These are phyloP conservation scores for Australoheros facetus DNA, from an alignment of 2,797 vertebrate species.

Conservation along the genomic window DNA sequence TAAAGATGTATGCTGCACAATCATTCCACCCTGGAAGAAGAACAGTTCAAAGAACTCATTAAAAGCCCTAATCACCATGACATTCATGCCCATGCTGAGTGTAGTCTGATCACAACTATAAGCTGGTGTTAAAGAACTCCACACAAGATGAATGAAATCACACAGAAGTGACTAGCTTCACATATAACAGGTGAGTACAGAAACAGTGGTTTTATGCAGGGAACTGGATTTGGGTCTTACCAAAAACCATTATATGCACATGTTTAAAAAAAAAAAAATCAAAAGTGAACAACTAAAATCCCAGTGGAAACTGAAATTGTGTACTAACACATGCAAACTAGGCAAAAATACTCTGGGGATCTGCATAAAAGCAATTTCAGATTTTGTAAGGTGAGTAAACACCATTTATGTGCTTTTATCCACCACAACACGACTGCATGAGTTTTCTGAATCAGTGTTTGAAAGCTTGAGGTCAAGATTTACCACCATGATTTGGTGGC, in stretches of 20 bases:
- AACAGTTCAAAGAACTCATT: neutral
- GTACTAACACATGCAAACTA: conserved; percentile 27
- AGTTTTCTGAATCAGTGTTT: neutral
- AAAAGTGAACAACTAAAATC: neutral
- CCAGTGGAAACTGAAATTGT: conserved; percentile 7
- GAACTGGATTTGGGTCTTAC: neutral
- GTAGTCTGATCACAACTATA: neutral
- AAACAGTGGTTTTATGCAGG: neutral
- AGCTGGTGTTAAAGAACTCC: conserved; percentile 9
- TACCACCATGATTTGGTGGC: neutral
- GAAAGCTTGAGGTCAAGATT: conserved; percentile 10
- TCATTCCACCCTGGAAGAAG: neutral
- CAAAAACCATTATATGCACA: neutral
- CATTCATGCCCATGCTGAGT: neutral
- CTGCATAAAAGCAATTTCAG: conserved; percentile 26
- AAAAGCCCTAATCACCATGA: neutral
- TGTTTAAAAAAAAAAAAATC: neutral
- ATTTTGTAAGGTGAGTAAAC: conserved; percentile 22
- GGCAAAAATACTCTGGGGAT: conserved; percentile 14
- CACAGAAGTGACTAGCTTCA: conserved; percentile 5
- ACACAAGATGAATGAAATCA: conserved; percentile 20
- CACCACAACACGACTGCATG: neutral
- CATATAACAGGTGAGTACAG: neutral
- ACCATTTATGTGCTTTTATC: conserved; percentile 11
- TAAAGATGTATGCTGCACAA: neutral